These are phyloP conservation scores for Crotalus helleri DNA, from an alignment of 2,113 vertebrate species.

Conservation along the genomic window DNA sequence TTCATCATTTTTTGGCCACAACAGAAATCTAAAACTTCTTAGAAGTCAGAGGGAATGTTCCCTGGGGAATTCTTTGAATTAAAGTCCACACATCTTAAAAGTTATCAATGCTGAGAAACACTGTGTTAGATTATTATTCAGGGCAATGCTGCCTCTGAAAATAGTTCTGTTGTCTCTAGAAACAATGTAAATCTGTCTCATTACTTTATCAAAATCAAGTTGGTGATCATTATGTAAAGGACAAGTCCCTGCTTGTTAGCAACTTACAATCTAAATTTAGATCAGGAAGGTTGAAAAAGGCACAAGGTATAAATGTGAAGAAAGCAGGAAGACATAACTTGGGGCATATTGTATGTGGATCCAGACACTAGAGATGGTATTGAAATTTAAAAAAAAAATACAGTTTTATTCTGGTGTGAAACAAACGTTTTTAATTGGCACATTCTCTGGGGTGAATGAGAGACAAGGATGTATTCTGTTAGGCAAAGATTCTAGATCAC, in stretches of 20 bases:
- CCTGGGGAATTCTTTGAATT: neutral
- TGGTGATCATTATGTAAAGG: neutral
- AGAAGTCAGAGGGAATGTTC: neutral
- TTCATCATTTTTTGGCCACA: neutral
- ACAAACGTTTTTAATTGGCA: neutral
- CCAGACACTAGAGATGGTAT: neutral
- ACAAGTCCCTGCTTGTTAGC: neutral
- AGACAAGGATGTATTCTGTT: neutral
- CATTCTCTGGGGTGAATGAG: neutral
- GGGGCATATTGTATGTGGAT: neutral
- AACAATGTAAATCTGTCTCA: neutral
- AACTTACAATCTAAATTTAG: constrained; percentile 5
- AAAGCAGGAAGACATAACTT: neutral
- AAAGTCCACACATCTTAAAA: neutral
- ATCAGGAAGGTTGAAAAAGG: neutral
- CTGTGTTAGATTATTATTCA: neutral
- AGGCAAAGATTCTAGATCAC: neutral
- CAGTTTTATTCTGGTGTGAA: neutral
- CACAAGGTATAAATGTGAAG: neutral
- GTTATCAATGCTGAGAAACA: neutral
- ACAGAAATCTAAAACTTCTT: neutral
- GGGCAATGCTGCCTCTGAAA: neutral
- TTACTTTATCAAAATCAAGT: neutral
- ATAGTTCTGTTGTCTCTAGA: neutral
- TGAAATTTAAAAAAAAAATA: neutral